A percentile compares a stretch with the other conserved stretches of the same genome.
Evolutionary conservation across 1,140 invertebrate genomes (phyloP).

Genomic region (Phortica variegata): DNA sequence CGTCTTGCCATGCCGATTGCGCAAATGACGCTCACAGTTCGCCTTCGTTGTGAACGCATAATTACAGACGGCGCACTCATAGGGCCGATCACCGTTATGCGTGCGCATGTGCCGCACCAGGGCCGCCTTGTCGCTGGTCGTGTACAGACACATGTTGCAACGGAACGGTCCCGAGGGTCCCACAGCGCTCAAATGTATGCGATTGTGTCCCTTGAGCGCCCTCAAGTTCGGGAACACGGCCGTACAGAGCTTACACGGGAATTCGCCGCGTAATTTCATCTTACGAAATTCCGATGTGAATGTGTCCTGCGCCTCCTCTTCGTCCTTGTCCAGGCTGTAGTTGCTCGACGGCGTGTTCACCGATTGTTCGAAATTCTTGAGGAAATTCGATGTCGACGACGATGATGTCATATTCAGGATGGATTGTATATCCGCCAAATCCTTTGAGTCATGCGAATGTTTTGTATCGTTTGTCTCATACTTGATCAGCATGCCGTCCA

Average conservation of each 20-base stretch:
- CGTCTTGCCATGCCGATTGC: conserved; percentile 84
- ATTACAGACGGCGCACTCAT: conserved; percentile 89
- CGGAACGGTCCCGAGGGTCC: conserved; percentile 73
- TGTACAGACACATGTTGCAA: conserved; percentile 91
- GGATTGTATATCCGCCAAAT: conserved; percentile 81
- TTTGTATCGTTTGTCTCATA: conserved; percentile 23
- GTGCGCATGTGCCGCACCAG: conserved; percentile 86
- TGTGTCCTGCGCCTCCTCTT: conserved; percentile 78
- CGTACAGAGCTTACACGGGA: conserved; percentile 83
- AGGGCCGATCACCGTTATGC: conserved; percentile 93
- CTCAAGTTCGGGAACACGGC: conserved; percentile 85
- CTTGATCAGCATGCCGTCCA: conserved; percentile 10
- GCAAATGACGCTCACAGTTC: conserved; percentile 85
- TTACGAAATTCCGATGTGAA: conserved; percentile 77
- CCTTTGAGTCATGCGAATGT: conserved; percentile 60
- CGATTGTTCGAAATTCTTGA: conserved; percentile 50
- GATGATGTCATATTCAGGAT: conserved; percentile 75
- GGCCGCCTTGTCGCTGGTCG: conserved; percentile 86
- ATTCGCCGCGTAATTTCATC: conserved; percentile 84
- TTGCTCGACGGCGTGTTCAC: conserved; percentile 52
- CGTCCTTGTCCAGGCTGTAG: conserved; percentile 57
- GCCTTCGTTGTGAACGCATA: conserved; percentile 96
- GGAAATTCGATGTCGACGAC: conserved; percentile 46
- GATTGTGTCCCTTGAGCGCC: conserved; percentile 85
- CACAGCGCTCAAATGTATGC: conserved; percentile 71